These are phyloP conservation scores for Urophycis tenuis DNA, from an alignment of 2,797 vertebrate species.

Conservation along the genomic window DNA sequence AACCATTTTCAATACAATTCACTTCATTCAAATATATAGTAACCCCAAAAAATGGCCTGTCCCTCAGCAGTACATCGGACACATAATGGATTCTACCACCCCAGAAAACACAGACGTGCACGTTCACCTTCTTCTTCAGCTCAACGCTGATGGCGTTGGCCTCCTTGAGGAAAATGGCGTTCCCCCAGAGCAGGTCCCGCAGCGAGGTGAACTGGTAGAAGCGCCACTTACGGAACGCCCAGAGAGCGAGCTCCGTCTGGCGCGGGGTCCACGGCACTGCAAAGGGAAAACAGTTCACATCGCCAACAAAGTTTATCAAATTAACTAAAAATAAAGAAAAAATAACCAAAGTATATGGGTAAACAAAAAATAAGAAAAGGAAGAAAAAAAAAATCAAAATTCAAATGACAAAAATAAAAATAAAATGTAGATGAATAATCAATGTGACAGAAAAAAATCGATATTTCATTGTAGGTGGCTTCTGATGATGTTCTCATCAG, in stretches of 20 bases:
- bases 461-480: not conserved
- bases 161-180: slow-evolving; percentile 95
- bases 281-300: slow-evolving; percentile 1
- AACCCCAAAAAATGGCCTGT: not conserved
- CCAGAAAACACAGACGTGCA: not conserved
- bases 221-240: slow-evolving; percentile 97
- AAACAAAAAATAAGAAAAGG: not conserved
- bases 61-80: not conserved
- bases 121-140: slow-evolving; percentile 90
- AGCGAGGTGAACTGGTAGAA: slow-evolving; percentile 98
- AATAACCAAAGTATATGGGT: not conserved
- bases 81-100: not conserved
- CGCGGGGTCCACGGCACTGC: slow-evolving; percentile 87
- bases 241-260: slow-evolving; percentile 88
- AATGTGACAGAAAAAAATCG: not conserved
- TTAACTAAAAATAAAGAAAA: slow-evolving; percentile 1
- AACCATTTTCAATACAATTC: not conserved
- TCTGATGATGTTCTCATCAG: slow-evolving; percentile 1
- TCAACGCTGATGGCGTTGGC: slow-evolving; percentile 98
- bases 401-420: not conserved
- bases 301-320: slow-evolving; percentile 3
- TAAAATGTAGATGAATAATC: not conserved
- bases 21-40: not conserved
- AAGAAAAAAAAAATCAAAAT: not conserved
- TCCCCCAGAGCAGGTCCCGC: slow-evolving; percentile 93